phyloP scores from a whole-genome alignment of 2,888 invertebrate genomes.

The Liopterus haemorrhoidalis region DNA sequence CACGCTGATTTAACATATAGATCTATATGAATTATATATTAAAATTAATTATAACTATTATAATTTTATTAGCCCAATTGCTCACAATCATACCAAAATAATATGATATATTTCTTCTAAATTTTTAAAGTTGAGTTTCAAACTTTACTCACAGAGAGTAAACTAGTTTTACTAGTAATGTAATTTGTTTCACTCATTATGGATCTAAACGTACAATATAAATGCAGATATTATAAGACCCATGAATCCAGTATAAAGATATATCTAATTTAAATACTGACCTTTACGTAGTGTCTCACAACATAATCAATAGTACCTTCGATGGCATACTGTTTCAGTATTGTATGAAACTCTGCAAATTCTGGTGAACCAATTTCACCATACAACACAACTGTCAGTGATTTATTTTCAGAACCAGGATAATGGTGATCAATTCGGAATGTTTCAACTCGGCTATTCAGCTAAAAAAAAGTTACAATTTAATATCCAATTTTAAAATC shows the following conservation, averaged over 20 bases:
- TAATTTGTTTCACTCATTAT: constrained; percentile 1
- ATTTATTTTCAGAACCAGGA: constrained; percentile 66
- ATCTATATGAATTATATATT: too few relatives aligned
- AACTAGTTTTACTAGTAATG: background rate
- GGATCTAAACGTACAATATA: background rate
- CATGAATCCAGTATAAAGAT: constrained; percentile 11
- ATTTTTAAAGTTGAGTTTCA: too few relatives aligned
- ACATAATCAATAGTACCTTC: constrained; percentile 75
- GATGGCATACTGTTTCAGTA: constrained; percentile 62
- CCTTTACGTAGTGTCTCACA: constrained; percentile 79
- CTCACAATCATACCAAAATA: too few relatives aligned
- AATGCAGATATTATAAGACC: constrained; percentile 17
- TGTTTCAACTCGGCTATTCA: constrained; percentile 47
- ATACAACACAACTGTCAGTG: constrained; percentile 73
- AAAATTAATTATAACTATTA: too few relatives aligned
- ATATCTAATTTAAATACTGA: constrained; percentile 40
- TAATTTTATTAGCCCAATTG: too few relatives aligned
- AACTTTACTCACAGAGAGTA: background rate
- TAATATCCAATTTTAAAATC: constrained; percentile 14
- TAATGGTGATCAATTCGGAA: constrained; percentile 82
- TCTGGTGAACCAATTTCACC: constrained; percentile 76
- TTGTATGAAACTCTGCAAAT: constrained; percentile 68
- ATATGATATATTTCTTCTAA: too few relatives aligned
- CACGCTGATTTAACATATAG: too few relatives aligned
- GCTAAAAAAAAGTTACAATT: constrained; percentile 17